Percentiles rank a stretch among this genome's conserved stretches.
phyloP scores from a whole-genome alignment of 2,888 invertebrate species.

The Nematopogon swammerdamellus region DNA sequence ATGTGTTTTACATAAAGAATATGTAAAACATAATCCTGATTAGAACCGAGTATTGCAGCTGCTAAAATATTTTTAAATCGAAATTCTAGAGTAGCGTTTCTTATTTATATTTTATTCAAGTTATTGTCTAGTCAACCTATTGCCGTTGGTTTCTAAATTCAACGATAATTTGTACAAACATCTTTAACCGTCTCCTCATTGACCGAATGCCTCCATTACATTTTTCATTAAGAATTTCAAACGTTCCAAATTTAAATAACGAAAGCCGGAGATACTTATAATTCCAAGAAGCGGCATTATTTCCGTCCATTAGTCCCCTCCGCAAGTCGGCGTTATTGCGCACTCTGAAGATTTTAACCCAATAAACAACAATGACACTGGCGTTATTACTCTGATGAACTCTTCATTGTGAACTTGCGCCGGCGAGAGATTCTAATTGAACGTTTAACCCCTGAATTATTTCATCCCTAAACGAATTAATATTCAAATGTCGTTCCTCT shows the following conservation, averaged over 20 bases:
- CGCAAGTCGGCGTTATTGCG: not conserved
- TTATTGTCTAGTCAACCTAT: too few relatives aligned
- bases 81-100: too few relatives aligned
- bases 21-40: too few relatives aligned
- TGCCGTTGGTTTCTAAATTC: too few relatives aligned
- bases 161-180: too few relatives aligned
- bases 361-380: slow-evolving; percentile 15
- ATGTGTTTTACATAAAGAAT: too few relatives aligned
- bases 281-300: not conserved
- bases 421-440: slow-evolving; percentile 10
- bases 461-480: slow-evolving; percentile 6
- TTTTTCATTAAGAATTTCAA: too few relatives aligned
- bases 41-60: too few relatives aligned
- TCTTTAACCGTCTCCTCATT: too few relatives aligned
- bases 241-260: not conserved
- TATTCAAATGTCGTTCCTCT: slow-evolving; percentile 4
- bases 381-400: slow-evolving; percentile 15
- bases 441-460: slow-evolving; percentile 13
- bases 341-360: slow-evolving; percentile 14
- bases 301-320: not conserved
- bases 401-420: slow-evolving; percentile 24
- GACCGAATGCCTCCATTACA: too few relatives aligned
- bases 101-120: too few relatives aligned
- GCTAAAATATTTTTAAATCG: too few relatives aligned
- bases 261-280: not conserved